Evolutionary conservation across 2,888 invertebrate species (phyloP).

Genomic region (Biston stratarius): DNA sequence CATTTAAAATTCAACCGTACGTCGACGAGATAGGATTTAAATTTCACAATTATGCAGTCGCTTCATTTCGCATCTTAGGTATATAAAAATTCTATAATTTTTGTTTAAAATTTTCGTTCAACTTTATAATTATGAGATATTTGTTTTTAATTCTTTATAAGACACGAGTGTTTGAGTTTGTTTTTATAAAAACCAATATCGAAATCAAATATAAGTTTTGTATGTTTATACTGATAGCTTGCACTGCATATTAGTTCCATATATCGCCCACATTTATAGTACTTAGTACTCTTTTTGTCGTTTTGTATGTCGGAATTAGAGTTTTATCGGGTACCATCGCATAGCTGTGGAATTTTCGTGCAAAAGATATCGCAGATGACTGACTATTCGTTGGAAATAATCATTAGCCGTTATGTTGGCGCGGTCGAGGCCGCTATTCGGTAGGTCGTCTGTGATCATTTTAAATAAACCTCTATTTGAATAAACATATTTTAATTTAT

Average conservation of each 20-base stretch:
- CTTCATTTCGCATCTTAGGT: not conserved
- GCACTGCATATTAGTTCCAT: slow-evolving; percentile 37
- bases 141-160: slow-evolving; percentile 3
- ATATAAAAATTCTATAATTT: not conserved
- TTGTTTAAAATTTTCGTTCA: not conserved
- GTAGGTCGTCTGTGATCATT: slow-evolving; percentile 17
- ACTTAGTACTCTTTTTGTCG: slow-evolving; percentile 42
- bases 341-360: slow-evolving; percentile 18
- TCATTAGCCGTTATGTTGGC: not conserved
- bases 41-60: not conserved
- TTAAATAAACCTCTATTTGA: slow-evolving; percentile 46
- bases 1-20: not conserved
- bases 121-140: not conserved
- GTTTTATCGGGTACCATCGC: slow-evolving; percentile 6
- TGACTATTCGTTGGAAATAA: not conserved
- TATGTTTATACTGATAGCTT: slow-evolving; percentile 48
- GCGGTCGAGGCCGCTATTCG: slow-evolving; percentile 1
- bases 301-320: slow-evolving; percentile 19
- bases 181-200: not conserved
- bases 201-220: slow-evolving; percentile 37
- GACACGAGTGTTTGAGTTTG: not conserved
- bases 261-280: slow-evolving; percentile 30
- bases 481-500: slow-evolving; percentile 49
- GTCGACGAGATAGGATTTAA: not conserved
- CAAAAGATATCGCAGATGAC: slow-evolving; percentile 12